A percentile compares a stretch with the other conserved stretches of the same genome.
Conservation (phyloP, 2,888 invertebrate species). For the Heteromyza rotundicornis region DNA sequence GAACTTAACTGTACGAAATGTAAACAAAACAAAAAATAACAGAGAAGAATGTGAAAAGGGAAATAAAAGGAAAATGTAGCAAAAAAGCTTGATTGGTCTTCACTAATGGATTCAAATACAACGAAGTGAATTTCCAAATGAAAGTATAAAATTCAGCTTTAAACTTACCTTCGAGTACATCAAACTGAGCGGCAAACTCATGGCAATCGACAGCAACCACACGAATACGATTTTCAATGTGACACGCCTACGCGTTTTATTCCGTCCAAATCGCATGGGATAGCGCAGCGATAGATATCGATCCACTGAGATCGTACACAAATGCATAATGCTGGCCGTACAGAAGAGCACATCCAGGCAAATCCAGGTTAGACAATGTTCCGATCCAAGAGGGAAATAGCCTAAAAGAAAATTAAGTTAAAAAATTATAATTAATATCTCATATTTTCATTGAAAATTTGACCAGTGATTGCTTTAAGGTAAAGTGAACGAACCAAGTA, state of each 20-base stretch:
- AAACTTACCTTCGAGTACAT: conserved; percentile 83
- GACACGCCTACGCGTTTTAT: conserved; percentile 84
- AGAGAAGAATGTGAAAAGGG: no score
- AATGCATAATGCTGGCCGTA: conserved; percentile 96
- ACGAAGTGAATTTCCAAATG: no score
- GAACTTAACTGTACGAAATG: no score
- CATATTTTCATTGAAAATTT: no score
- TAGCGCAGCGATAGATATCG: conserved; percentile 89
- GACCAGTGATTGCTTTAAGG: no score
- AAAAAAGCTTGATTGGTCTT: no score
- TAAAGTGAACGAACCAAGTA: no score
- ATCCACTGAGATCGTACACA: conserved; percentile 96
- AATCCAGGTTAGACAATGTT: conserved; percentile 92
- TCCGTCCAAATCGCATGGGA: conserved; percentile 91
- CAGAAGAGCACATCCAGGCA: conserved; percentile 95
- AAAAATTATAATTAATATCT: no score
- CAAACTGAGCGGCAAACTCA: conserved; percentile 87
- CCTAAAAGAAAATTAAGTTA: conserved; percentile 66
- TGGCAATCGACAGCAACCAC: conserved; percentile 90
- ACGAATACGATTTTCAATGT: conserved; percentile 91
- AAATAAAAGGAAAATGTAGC: no score
- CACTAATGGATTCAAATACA: no score
- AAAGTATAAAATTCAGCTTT: background rate
- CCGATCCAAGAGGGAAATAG: conserved; percentile 80
- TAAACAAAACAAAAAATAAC: no score